Evolutionary conservation across 2,113 vertebrate genomes (phyloP), one percentile per base, ranked within the genome.

Genomic region (Telmatochromis sp.): DNA sequence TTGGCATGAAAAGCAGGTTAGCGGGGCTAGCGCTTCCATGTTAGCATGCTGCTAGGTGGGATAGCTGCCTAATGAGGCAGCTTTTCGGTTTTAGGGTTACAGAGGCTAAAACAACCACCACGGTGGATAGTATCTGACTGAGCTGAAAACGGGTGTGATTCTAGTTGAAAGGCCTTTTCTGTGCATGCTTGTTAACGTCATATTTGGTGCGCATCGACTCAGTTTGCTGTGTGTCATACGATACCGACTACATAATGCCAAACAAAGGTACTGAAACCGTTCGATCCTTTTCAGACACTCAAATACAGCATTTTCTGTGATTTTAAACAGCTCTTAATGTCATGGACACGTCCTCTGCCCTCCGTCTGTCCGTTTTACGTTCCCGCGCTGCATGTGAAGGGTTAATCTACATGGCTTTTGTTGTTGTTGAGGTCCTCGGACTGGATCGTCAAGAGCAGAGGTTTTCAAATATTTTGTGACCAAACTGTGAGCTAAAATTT

Each of bases 11-110:
- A 89, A 53, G 45, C 86, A 86, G 78, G 70, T 75, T 75, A 75
- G 68, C 92, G 81, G 81, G 68, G 89, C 88, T 94, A 91, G 89
- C 94, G 45, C 47, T 9, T 51, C 31, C 42, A 89, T 70, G 87
- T 91, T 96, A 96, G 95, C 95, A 33, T 83, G 31, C 75, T 80
- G 88, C 82, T 94, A 92, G 90, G 92, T 88, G 37, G 10, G 33
- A 19, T 58, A 91, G 87, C 94, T 90, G 47, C 92, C 90, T 92
- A 92, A 88, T 85, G 83, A 33, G 83, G 47, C 86, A 93, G 91
- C 88, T 26, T 63, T 80, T 81, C 81, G 82, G 81, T 89, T 91
- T 87, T 80, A 68, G 84, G 58, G 42, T 47, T 54, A 57, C 23
- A 6, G 26, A 57, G 78, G 12, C 6, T 63, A 78, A 88, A 86